Percentiles rank a stretch among this genome's conserved stretches.
Conservation (phyloP, 1,140 invertebrate genomes). For the Tetramorium parvispinum region DNA sequence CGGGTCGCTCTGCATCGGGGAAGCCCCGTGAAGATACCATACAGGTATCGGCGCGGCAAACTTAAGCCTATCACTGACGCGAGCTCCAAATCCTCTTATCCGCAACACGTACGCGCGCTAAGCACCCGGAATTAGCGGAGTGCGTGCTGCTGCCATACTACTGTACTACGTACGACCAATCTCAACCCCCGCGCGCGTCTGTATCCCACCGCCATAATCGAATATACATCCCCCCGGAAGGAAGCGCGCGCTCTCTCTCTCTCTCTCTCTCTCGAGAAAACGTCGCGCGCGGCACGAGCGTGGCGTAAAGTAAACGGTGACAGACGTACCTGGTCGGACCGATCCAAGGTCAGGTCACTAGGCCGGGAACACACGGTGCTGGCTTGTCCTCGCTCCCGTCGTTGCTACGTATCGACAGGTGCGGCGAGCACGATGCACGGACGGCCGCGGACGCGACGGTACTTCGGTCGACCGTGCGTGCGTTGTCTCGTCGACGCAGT, state of each 20-base stretch:
- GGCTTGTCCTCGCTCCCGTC: constrained; percentile 41
- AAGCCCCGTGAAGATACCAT: background rate
- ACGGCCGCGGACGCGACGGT: background rate
- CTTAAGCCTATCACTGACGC: constrained; percentile 11
- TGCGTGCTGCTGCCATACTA: constrained; percentile 1
- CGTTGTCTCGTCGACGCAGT: background rate
- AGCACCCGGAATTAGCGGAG: constrained; percentile 30
- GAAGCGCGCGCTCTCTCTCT: background rate
- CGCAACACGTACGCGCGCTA: constrained; percentile 20
- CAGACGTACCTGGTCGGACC: constrained; percentile 78
- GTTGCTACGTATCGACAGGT: constrained; percentile 2
- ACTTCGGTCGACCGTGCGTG: background rate
- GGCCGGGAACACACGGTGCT: constrained; percentile 71
- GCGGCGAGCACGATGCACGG: background rate
- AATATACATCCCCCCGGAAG: background rate
- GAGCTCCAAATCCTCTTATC: constrained; percentile 58
- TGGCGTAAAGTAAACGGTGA: background rate
- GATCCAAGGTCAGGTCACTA: constrained; percentile 82
- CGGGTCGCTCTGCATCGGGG: background rate
- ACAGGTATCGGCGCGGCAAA: background rate
- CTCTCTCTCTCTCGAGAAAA: background rate
- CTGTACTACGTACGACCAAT: background rate
- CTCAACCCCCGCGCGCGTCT: background rate
- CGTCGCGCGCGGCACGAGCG: background rate
- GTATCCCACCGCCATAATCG: constrained; percentile 21